Evolutionary conservation across 2,113 vertebrate species (phyloP).

Genomic region (Myrmecophaga tridactyla): DNA sequence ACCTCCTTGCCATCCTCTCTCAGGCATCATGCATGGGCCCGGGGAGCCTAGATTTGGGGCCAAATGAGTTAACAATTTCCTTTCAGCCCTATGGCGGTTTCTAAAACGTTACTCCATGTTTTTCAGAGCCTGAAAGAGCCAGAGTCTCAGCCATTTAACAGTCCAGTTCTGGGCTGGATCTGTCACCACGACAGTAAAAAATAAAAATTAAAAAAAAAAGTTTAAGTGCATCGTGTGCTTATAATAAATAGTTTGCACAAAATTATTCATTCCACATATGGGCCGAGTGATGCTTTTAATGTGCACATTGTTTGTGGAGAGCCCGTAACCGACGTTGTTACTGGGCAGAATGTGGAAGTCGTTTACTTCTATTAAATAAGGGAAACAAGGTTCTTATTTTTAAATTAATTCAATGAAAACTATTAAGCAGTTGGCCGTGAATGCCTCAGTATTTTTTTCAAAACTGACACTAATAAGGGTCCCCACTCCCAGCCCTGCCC

Average conservation of each 20-base stretch:
- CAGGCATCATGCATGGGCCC: neutral
- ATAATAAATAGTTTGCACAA: constrained; percentile 85
- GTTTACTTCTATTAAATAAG: constrained; percentile 85
- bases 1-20: neutral
- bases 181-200: constrained; percentile 86
- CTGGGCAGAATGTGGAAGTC: constrained; percentile 82
- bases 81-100: constrained; percentile 74
- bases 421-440: constrained; percentile 82
- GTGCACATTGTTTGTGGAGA: constrained; percentile 80
- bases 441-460: constrained; percentile 79
- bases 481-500: constrained; percentile 21
- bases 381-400: constrained; percentile 84
- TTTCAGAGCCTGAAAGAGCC: constrained; percentile 69
- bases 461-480: constrained; percentile 77
- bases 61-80: constrained; percentile 81
- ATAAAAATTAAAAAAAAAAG: constrained; percentile 73
- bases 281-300: constrained; percentile 79
- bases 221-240: constrained; percentile 80
- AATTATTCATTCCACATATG: constrained; percentile 83
- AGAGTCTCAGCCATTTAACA: constrained; percentile 77
- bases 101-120: constrained; percentile 74
- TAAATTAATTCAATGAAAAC: constrained; percentile 86
- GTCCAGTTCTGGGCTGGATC: constrained; percentile 84
- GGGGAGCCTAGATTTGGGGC: constrained; percentile 47
- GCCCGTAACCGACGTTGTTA: constrained; percentile 77